Evolutionary conservation across 2,797 vertebrate species (phyloP).

Genomic region (Premnoplex brunnescens): DNA sequence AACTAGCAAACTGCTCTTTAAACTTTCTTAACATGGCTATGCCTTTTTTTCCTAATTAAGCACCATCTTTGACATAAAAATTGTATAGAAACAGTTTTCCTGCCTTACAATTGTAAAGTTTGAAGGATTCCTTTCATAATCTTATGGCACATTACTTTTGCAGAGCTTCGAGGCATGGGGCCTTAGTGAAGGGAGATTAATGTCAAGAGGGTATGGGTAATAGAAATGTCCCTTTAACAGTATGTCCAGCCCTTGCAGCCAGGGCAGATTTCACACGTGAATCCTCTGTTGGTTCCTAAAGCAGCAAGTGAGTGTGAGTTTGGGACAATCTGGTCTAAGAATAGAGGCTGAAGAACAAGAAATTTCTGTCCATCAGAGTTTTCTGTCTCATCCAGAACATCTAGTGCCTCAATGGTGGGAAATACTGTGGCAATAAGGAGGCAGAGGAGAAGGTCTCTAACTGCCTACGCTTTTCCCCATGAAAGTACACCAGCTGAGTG

Average conservation of each 20-base stretch:
- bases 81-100: background rate
- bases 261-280: accelerated
- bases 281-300: background rate
- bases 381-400: conserved; percentile 19
- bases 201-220: background rate
- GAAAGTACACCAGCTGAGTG: background rate
- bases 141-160: accelerated
- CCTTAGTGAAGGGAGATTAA: background rate
- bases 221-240: background rate
- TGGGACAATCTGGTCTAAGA: background rate
- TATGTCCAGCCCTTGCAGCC: background rate
- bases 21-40: background rate
- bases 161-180: background rate
- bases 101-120: background rate
- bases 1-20: background rate
- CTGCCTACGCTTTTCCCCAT: background rate
- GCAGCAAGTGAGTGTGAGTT: background rate
- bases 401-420: background rate
- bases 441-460: background rate
- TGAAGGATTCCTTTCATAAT: background rate
- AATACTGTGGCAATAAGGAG: background rate
- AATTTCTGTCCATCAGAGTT: background rate
- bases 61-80: background rate
- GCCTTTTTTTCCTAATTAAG: background rate
- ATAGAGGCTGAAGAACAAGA: background rate